phyloP scores from a whole-genome alignment of 1,140 invertebrate species.

The Caenorhabditis remanei region DNA sequence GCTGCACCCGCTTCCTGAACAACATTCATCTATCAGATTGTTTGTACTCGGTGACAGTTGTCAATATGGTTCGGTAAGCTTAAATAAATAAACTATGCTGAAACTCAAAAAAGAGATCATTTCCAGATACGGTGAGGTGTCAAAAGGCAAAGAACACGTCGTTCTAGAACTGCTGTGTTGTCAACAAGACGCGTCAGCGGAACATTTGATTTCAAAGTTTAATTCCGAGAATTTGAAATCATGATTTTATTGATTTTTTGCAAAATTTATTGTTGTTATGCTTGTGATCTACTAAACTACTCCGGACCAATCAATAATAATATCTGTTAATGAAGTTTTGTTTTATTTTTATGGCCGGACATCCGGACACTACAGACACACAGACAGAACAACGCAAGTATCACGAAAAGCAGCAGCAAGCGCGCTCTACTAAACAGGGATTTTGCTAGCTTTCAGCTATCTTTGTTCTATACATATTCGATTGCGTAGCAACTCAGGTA shows the following conservation, averaged over 20 bases:
- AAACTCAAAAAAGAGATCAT: background rate
- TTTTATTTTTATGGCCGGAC: too few species aligned
- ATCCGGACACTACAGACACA: too few species aligned
- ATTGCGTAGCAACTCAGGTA: too few species aligned
- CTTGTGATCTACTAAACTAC: slow-evolving; percentile 18
- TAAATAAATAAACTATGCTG: background rate
- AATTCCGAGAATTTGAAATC: slow-evolving; percentile 55
- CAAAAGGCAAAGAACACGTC: slow-evolving; percentile 47
- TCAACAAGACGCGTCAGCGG: slow-evolving; percentile 27
- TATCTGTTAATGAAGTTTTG: background rate
- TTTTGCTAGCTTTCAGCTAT: too few species aligned
- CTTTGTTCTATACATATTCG: too few species aligned
- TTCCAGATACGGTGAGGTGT: slow-evolving; percentile 25
- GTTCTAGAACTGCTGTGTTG: slow-evolving; percentile 57
- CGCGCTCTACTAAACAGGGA: too few species aligned
- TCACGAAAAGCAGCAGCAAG: too few species aligned
- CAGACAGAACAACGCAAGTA: too few species aligned
- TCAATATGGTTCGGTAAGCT: slow-evolving; percentile 18
- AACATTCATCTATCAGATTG: slow-evolving; percentile 65
- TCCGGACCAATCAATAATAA: slow-evolving; percentile 14
- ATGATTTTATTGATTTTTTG: background rate
- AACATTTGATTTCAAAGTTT: slow-evolving; percentile 46
- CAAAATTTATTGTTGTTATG: background rate
- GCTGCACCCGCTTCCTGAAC: slow-evolving; percentile 65
- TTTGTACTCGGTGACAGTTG: slow-evolving; percentile 57